Evolutionary conservation across 2,888 invertebrate species (phyloP), one percentile per base, ranked within the genome.

Genomic region (Mechanitis messenoides): DNA sequence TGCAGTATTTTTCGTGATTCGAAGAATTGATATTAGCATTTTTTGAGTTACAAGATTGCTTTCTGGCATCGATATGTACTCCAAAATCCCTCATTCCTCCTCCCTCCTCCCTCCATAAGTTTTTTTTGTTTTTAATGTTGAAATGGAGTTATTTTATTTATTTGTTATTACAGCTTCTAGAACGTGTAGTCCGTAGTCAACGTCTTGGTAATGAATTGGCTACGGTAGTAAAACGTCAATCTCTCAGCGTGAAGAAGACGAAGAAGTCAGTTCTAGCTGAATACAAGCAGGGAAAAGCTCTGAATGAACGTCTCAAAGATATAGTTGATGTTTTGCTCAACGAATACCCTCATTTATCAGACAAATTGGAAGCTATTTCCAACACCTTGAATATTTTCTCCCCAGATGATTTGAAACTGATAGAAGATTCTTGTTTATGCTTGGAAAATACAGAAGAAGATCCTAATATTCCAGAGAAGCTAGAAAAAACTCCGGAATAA

Each of bases 171-270:
- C 75, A 90, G 89, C 84, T 92, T 5, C 72, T 92, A 45, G 92
- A 92, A 66, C 85, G 84, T 55, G 91, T 95, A 31, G 91, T 95
- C 1, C 91, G 93, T 56, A 92, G 93, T 70, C 96, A 96, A 77
- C 92, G 93, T 42, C 92, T 94, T 66, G 92, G 93, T 42, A 92
- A 88, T 67, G 91, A 94, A 70, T 91, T 94, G 60, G 73, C 84
- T 0, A 88, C 88, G 2, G 84, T 92, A 0, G 76, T 90, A 1
- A 90, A 90, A 62, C 81, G 86, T 0, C 85, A 85, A 59, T 81
- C 83, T 0, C 67, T 89, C 1, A 79, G 77, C 47, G 74, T 83
- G 2, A 79, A 72, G 63, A 89, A 86, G 55, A 85, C 91, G 0
- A 91, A 92, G 62, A 70, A 84, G 0, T 71, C 85, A 1, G 78